phyloP scores from a whole-genome alignment of 2,113 vertebrate genomes.

The Leptocoma aspasia region DNA sequence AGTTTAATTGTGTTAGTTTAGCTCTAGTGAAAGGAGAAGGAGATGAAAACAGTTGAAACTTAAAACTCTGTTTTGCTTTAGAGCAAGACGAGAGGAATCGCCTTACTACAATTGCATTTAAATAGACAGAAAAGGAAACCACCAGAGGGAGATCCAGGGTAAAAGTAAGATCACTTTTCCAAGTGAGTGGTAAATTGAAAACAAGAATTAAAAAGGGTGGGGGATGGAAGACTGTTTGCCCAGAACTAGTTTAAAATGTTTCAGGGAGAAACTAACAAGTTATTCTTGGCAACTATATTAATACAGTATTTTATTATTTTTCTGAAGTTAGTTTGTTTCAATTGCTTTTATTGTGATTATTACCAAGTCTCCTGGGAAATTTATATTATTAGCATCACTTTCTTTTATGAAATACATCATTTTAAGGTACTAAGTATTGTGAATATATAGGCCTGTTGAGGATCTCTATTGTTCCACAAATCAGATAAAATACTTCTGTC shows the following conservation, averaged over 20 bases:
- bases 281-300: neutral
- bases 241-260: neutral
- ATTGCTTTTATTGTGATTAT: neutral
- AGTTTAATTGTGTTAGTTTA: neutral
- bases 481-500: neutral
- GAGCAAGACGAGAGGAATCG: neutral
- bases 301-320: neutral
- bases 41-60: neutral
- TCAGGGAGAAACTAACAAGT: neutral
- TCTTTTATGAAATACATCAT: neutral
- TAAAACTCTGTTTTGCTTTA: neutral
- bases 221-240: neutral
- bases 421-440: neutral
- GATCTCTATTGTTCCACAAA: neutral
- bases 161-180: slow-evolving; percentile 30
- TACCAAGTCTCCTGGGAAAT: neutral
- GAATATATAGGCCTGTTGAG: neutral
- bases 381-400: neutral
- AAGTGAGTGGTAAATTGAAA: neutral
- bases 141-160: slow-evolving; percentile 52
- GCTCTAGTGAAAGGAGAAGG: neutral
- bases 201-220: neutral
- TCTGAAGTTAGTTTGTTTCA: neutral
- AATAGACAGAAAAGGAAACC: slow-evolving; percentile 1
- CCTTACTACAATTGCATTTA: neutral